Conservation (phyloP, 2,888 invertebrate genomes). For the Dynastes tityus region DNA sequence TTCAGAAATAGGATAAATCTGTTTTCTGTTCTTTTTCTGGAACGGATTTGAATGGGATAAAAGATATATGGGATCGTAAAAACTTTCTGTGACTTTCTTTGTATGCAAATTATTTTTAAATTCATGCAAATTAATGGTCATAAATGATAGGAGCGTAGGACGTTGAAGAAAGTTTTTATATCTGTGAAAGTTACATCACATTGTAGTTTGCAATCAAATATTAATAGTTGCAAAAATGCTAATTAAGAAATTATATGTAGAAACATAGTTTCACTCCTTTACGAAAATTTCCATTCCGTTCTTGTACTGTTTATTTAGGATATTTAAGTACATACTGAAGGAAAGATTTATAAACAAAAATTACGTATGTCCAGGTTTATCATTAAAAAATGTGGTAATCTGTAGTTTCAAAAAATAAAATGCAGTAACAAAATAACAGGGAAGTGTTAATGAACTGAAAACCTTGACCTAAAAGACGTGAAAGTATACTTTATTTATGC, state of each 20-base stretch:
- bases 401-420: not conserved
- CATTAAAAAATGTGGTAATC: not conserved
- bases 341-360: too few relatives aligned
- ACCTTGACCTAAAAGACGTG: conserved; percentile 50
- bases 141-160: conserved; percentile 22
- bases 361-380: not conserved
- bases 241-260: too few relatives aligned
- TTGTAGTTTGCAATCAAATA: conserved; percentile 8
- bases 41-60: conserved; percentile 25
- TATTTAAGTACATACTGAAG: too few relatives aligned
- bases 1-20: conserved; percentile 12
- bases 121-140: not conserved
- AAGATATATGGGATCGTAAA: conserved; percentile 8
- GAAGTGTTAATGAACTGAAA: conserved; percentile 50
- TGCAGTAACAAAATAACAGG: conserved; percentile 13
- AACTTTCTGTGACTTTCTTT: conserved; percentile 50
- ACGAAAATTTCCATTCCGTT: too few relatives aligned
- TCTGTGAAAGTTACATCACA: conserved; percentile 32
- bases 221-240: too few relatives aligned
- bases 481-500: conserved; percentile 45
- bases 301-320: too few relatives aligned
- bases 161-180: conserved; percentile 15
- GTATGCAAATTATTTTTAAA: conserved; percentile 44
- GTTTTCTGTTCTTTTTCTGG: not conserved
- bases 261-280: too few relatives aligned